Evolutionary conservation across 2,113 vertebrate genomes (phyloP), one percentile per base, ranked within the genome.

Genomic region (Amphiprion percula): DNA sequence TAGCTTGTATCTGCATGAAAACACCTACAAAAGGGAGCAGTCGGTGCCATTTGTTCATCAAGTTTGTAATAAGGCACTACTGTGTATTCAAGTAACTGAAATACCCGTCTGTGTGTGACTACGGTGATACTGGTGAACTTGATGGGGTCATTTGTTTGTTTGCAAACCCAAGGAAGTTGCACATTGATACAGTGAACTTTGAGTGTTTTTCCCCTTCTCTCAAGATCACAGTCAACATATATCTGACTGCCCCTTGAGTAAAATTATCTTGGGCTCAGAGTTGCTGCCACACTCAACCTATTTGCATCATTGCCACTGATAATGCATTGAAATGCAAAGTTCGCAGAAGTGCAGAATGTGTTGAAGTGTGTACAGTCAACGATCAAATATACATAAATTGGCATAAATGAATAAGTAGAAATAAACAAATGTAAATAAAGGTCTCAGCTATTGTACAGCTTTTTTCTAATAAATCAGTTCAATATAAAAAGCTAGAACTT

Each of bases 91-190:
- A 68, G 21, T 54, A 9, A 54, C 68, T 73, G 24, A 75, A 30
- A 6, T 74, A 23, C 4, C 7, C 54, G 28, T 44, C 63, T 73
- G 3, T 44, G 41, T 44, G 9, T 52, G 55, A 41, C 49, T 47
- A 30, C 49, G 23, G 53, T 44, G 16, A 49, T 4, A 70, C 26
- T 4, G 52, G 44, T 54, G 19, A n/a, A 39, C 69, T 15, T 52
- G 19, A 79, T 69, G 64, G 28, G 59, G 4, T 53, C 28, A 50
- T 50, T 82, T 68, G 9, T 68, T 65, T 65, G 49, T 58, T 69
- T 70, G 33, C 26, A 41, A n/a, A 21, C 17, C 60, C 15, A 11
- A 9, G 17, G 7, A 55, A 66, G 65, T 55, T 21, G 24, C 63
- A 44, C 4, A 47, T 66, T 30, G 19, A 52, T 24, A 5, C 15